Evolutionary conservation across 1,140 invertebrate genomes (phyloP).

Genomic region (Diabrotica undecimpunctata): DNA sequence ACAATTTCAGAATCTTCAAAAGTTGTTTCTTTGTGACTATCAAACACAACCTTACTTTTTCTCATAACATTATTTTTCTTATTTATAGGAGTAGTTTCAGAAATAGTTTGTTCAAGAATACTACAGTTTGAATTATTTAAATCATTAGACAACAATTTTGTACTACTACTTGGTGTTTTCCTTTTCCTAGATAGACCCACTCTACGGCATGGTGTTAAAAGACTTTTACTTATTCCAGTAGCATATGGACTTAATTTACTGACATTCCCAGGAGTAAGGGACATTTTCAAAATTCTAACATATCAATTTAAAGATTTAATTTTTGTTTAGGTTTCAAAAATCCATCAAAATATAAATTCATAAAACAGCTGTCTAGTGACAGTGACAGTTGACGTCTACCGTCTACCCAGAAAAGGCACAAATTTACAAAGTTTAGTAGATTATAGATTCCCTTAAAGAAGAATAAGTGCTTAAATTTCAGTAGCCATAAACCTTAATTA

Average conservation of each 20-base stretch:
- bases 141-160: neutral
- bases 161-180: conserved; percentile 11
- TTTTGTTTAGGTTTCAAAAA: neutral
- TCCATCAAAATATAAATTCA: too few species aligned
- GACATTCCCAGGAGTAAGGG: neutral
- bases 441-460: too few species aligned
- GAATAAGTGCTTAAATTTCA: too few species aligned
- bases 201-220: conserved; percentile 14
- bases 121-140: neutral
- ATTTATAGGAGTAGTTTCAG: conserved; percentile 6
- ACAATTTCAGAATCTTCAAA: too few species aligned
- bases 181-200: conserved; percentile 12
- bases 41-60: neutral
- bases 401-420: too few species aligned
- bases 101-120: neutral
- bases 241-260: conserved; percentile 10
- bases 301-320: conserved; percentile 9
- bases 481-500: too few species aligned
- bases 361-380: too few species aligned
- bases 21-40: neutral
- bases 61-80: neutral
- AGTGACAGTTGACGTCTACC: too few species aligned
- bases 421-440: too few species aligned
- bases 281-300: conserved; percentile 7
- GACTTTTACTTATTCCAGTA: conserved; percentile 16